These are phyloP conservation scores for Mustelus asterias DNA, from an alignment of 2,113 vertebrate genomes.

Conservation along the genomic window DNA sequence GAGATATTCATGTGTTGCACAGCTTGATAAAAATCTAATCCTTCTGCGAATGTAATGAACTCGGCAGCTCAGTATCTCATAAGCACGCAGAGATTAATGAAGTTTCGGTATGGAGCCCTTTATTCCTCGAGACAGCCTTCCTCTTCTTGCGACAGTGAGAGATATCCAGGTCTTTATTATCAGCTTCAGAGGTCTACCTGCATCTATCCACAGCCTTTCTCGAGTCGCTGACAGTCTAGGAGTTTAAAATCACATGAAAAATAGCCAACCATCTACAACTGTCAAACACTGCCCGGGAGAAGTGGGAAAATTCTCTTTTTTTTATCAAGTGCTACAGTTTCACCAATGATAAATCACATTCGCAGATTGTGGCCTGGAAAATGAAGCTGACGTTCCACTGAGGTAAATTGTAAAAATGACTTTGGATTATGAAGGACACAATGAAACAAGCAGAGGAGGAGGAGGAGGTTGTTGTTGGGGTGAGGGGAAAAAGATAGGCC, in stretches of 20 bases:
- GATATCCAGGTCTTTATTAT: background rate
- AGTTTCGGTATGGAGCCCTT: background rate
- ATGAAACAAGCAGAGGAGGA: background rate
- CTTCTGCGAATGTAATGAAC: slow-evolving; percentile 20
- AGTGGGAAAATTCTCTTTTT: slow-evolving; percentile 1
- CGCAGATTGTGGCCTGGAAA: slow-evolving; percentile 9
- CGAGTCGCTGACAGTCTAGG: background rate
- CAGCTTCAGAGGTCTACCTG: background rate
- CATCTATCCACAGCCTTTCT: background rate
- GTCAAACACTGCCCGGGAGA: background rate
- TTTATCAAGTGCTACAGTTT: background rate
- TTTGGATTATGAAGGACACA: slow-evolving; percentile 19
- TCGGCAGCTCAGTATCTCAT: background rate
- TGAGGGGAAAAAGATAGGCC: background rate
- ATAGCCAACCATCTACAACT: background rate
- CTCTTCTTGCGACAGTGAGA: background rate
- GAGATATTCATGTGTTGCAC: slow-evolving; percentile 4
- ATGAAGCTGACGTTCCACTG: background rate
- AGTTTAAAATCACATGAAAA: background rate
- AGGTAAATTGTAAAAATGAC: slow-evolving; percentile 15
- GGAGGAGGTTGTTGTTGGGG: too few species aligned
- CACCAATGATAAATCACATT: slow-evolving; percentile 15
- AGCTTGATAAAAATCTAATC: slow-evolving; percentile 28
- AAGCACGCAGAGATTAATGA: slow-evolving; percentile 25
- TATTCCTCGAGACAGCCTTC: background rate